A percentile compares a stretch with the other conserved stretches of the same genome.
Conservation (phyloP, 2,888 invertebrate genomes). For the Heterodera filipjevi region DNA sequence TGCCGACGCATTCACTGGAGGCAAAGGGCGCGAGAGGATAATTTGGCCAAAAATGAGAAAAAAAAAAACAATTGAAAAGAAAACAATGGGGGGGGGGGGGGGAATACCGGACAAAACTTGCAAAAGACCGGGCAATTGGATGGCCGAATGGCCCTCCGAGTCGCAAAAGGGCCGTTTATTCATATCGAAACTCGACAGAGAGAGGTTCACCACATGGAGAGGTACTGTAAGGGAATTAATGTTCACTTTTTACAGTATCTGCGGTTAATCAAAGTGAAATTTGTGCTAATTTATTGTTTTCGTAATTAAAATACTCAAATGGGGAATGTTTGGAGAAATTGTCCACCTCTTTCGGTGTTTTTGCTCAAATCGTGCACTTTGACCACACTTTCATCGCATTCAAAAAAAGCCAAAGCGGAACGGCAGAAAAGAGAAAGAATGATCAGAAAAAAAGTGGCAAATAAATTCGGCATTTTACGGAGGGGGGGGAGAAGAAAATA, state of each 20-base stretch:
- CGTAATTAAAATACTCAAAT: too few species aligned
- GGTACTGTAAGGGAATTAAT: background rate
- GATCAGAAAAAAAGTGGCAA: background rate
- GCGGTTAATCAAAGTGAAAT: too few species aligned
- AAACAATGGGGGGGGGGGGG: background rate
- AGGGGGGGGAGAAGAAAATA: background rate
- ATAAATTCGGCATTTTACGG: background rate
- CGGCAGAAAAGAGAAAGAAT: background rate
- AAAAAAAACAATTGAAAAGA: background rate
- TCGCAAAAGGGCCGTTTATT: slow-evolving; percentile 49
- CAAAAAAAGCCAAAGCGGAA: background rate
- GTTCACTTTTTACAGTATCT: too few species aligned
- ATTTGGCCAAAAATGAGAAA: slow-evolving; percentile 1
- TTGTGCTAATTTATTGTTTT: too few species aligned
- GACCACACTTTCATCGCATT: slow-evolving; percentile 10
- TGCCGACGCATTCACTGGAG: slow-evolving; percentile 6
- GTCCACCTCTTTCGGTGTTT: background rate
- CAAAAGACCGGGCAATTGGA: slow-evolving; percentile 31
- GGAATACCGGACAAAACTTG: slow-evolving; percentile 24
- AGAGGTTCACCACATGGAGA: slow-evolving; percentile 48
- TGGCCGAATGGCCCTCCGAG: slow-evolving; percentile 10
- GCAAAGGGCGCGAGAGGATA: background rate
- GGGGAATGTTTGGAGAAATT: too few species aligned
- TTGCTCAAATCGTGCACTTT: background rate
- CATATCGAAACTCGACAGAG: slow-evolving; percentile 50